Base-by-base conservation (phyloP, 2,797 vertebrate genomes). In the Sebastiscus tertius region DNA sequence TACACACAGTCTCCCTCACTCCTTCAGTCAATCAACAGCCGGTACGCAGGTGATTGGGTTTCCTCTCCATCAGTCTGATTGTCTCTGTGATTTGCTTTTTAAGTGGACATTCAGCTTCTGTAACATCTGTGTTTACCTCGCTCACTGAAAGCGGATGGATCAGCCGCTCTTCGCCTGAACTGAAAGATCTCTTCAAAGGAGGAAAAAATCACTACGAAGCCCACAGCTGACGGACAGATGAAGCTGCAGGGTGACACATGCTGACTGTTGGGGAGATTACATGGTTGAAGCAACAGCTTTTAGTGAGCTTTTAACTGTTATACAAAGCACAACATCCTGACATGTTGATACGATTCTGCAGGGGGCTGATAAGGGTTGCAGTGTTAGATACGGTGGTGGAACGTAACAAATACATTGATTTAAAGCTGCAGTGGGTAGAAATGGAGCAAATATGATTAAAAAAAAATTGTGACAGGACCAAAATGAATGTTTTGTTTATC, bases 91-190 rank as follows among this genome's bases (percentile, higher is more conserved):
- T 81, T 81, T 60, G 33, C 69, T 81, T 27, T 29, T 27, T 29
- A 72, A 89, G 78, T 81, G 85, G 73, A 83, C 64, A 69, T 73
- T 84, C 72, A 79, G 72, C 75, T 61, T 78, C 27, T 7, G 82
- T 34, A 73, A 71, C 79, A 71, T 83, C 73, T 79, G 72, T 75
- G 54, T 79, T 87, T 78, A 76, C 67, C 36, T 79, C n/a, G 29
- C 74, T 78, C 29, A 5, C 68, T 75, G 61, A 76, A 36, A 64
- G 73, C 1, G 1, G 72, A 72, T 7, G 3, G 75, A 66, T 56
- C 39, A 10, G 59, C 13, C 46, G 59, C 39, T 36, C 31, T 74
- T 16, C 1, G 18, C 26, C 9, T 24, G n/a, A 54, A 42, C 33
- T 64, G 55, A 85, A 63, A 82, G 69, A 33, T 79, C 63, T 73